A percentile compares a stretch with the other conserved stretches of the same genome.
Conservation (phyloP, 2,797 vertebrate genomes). For the Helicolenus hilgendorfi region DNA sequence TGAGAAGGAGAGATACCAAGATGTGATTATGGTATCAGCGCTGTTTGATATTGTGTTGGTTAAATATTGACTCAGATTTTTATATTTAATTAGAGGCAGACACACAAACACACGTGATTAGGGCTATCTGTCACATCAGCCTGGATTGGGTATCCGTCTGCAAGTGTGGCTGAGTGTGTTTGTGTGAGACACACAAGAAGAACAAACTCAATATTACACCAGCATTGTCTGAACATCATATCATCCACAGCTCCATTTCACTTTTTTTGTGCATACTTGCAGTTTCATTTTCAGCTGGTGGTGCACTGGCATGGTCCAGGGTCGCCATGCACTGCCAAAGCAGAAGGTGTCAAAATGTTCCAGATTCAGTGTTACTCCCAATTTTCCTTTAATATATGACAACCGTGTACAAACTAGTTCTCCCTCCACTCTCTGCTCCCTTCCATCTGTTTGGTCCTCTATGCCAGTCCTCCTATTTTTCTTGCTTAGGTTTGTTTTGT, state of each 20-base stretch:
- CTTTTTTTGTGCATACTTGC: not conserved
- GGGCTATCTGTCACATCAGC: not conserved
- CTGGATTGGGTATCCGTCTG: not conserved
- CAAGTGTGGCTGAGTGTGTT: not conserved
- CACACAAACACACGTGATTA: not conserved
- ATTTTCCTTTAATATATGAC: constrained; percentile 18
- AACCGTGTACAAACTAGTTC: not conserved
- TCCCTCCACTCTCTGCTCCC: not conserved
- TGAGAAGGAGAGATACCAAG: constrained; percentile 30
- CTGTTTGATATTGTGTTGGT: constrained; percentile 53
- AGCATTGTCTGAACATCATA: not conserved
- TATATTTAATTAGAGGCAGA: constrained; percentile 52
- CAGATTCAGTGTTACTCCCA: not conserved
- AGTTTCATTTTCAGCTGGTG: not conserved
- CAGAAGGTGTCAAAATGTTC: constrained; percentile 10
- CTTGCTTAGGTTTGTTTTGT: not conserved
- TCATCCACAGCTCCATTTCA: not conserved
- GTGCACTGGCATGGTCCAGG: not conserved
- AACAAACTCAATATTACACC: not conserved
- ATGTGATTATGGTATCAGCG: constrained; percentile 48
- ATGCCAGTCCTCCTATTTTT: not conserved
- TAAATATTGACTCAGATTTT: constrained; percentile 58
- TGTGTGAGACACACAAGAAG: not conserved
- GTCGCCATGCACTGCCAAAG: not conserved
- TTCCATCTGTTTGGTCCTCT: not conserved